These are phyloP conservation scores for Toxostoma redivivum DNA, from an alignment of 2,113 vertebrate genomes.

Conservation along the genomic window DNA sequence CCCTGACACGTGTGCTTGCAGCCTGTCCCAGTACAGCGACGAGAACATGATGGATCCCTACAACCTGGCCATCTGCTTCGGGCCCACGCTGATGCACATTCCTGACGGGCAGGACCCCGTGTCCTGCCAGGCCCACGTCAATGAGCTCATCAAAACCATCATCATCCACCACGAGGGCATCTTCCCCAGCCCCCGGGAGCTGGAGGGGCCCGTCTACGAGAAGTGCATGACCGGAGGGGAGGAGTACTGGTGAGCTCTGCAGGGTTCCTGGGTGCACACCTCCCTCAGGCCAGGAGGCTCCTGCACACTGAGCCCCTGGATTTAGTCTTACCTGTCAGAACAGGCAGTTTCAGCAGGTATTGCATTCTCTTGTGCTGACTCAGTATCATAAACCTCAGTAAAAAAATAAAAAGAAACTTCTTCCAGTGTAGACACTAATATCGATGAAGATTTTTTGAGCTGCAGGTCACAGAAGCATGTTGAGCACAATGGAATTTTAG, in stretches of 20 bases:
- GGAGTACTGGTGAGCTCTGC: slow-evolving; percentile 90
- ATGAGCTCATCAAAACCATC: slow-evolving; percentile 98
- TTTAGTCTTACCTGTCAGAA: background rate
- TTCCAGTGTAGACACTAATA: background rate
- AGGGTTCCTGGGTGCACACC: background rate
- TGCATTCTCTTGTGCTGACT: background rate
- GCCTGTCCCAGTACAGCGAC: slow-evolving; percentile 96
- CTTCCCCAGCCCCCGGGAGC: slow-evolving; percentile 87
- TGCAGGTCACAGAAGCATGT: background rate
- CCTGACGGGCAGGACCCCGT: slow-evolving; percentile 97
- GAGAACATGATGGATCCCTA: slow-evolving; percentile 99
- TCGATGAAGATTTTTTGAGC: background rate
- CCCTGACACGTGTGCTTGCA: slow-evolving; percentile 48
- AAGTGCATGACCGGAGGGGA: slow-evolving; percentile 98
- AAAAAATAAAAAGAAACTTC: background rate
- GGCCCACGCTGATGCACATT: slow-evolving; percentile 97
- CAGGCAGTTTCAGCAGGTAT: background rate
- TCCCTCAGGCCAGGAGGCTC: background rate
- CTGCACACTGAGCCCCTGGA: background rate
- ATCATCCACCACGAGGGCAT: slow-evolving; percentile 94
- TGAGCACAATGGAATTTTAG: background rate
- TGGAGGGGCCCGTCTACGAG: slow-evolving; percentile 95
- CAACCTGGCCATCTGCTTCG: slow-evolving; percentile 98
- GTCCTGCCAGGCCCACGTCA: slow-evolving; percentile 95
- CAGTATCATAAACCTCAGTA: background rate